Conservation (phyloP, 1,140 invertebrate genomes). For the Macrocentrus cingulum region DNA sequence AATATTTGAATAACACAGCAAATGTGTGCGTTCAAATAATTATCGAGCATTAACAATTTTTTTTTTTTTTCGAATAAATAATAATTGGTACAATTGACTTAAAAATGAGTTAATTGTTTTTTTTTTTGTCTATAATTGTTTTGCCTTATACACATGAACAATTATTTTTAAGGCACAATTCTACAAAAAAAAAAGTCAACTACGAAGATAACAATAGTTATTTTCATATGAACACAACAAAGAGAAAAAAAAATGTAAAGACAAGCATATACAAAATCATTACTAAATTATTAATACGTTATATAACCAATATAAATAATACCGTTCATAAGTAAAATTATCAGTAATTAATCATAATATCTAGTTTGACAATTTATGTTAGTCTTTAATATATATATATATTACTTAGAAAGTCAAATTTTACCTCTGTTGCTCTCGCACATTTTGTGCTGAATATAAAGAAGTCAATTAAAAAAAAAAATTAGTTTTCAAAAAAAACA, state of each 20-base stretch:
- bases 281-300: constrained; percentile 41
- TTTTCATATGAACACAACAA: constrained; percentile 41
- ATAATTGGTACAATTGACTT: constrained; percentile 7
- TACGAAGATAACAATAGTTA: constrained; percentile 39
- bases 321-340: constrained; percentile 44
- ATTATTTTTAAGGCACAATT: constrained; percentile 37
- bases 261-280: constrained; percentile 39
- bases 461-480: no score
- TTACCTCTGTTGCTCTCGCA: not conserved
- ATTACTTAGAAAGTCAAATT: not conserved
- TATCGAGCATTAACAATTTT: constrained; percentile 28
- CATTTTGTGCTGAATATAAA: no score
- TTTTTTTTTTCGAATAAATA: constrained; percentile 35
- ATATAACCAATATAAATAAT: constrained; percentile 43
- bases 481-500: no score
- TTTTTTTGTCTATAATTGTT: not conserved
- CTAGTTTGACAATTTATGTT: no score
- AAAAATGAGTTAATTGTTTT: not conserved
- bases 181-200: constrained; percentile 34
- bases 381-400: not conserved
- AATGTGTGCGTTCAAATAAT: constrained; percentile 30
- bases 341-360: constrained; percentile 13
- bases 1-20: constrained; percentile 40
- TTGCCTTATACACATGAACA: no score
- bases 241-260: no score